phyloP scores from a whole-genome alignment of 2,797 vertebrate genomes.

The Gorsachius magnificus region DNA sequence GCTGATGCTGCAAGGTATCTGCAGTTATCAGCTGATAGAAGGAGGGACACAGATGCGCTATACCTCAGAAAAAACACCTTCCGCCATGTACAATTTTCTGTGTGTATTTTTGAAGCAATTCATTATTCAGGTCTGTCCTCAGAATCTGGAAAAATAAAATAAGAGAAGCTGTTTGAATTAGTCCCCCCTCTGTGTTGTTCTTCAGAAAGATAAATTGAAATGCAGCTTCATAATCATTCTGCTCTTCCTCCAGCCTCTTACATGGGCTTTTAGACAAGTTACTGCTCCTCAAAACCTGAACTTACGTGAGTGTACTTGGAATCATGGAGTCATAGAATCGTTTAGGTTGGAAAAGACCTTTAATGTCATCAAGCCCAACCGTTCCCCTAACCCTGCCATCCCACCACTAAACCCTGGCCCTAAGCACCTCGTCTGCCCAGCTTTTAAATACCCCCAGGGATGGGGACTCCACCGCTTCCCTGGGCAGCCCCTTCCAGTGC shows the following conservation, averaged over 20 bases:
- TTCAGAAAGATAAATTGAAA: neutral
- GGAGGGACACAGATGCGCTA: neutral
- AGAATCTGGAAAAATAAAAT: neutral
- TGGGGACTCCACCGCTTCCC: too few species aligned
- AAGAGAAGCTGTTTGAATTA: neutral
- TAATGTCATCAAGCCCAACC: too few species aligned
- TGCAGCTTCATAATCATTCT: neutral
- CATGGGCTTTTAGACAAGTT: neutral
- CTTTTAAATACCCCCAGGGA: too few species aligned
- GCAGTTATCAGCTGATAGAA: neutral
- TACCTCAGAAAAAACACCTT: neutral
- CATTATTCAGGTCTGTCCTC: neutral
- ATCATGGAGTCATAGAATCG: neutral
- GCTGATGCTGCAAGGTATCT: neutral
- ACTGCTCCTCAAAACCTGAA: neutral
- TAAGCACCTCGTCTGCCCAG: too few species aligned
- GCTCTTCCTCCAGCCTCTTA: neutral
- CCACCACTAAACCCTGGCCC: too few species aligned
- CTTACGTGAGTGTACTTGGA: neutral
- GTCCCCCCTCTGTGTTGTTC: neutral
- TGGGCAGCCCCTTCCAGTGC: too few species aligned
- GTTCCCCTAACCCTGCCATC: too few species aligned
- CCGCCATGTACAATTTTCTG: neutral
- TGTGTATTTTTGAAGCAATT: neutral
- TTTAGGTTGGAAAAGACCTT: too few species aligned